Percentiles rank a stretch among this genome's conserved stretches.
These are phyloP conservation scores for Magallana ariakensis DNA, from an alignment of 1,140 invertebrate genomes.

Conservation along the genomic window DNA sequence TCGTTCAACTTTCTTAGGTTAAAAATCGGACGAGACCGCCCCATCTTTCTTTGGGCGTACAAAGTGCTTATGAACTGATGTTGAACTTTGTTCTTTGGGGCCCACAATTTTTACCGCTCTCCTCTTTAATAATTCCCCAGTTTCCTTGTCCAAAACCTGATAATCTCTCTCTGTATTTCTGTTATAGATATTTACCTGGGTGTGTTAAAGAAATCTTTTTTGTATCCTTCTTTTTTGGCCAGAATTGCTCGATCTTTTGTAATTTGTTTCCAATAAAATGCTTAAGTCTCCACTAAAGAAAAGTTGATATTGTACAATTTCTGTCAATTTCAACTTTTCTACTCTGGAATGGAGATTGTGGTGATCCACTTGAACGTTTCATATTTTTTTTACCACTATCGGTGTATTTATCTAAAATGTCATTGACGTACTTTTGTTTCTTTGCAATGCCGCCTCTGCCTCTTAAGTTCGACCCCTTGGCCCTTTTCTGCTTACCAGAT, in stretches of 20 bases:
- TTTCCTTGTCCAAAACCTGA: constrained; percentile 20
- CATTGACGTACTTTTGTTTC: not conserved
- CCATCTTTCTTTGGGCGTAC: constrained; percentile 45
- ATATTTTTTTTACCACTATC: constrained; percentile 19
- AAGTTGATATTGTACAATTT: too few species aligned
- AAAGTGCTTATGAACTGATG: constrained; percentile 34
- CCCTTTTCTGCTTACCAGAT: not conserved
- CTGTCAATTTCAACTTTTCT: constrained; percentile 5
- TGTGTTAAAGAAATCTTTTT: constrained; percentile 6
- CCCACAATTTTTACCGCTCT: constrained; percentile 12
- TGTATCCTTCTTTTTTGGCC: not conserved
- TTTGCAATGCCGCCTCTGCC: constrained; percentile 8
- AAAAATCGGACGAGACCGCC: constrained; percentile 11
- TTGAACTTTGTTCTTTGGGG: not conserved
- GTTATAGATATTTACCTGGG: not conserved
- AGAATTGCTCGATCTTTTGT: constrained; percentile 15
- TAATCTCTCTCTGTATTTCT: constrained; percentile 37
- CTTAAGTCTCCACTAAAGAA: too few species aligned
- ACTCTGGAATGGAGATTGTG: constrained; percentile 19
- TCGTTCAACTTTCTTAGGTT: constrained; percentile 33
- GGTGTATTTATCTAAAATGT: constrained; percentile 14
- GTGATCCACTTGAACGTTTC: constrained; percentile 1
- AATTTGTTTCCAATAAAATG: constrained; percentile 33
- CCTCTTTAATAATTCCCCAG: constrained; percentile 11
- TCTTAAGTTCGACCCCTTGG: not conserved